Evolutionary conservation across 2,888 invertebrate genomes (phyloP), one percentile per base, ranked within the genome.

Genomic region (Tiphia femorata): DNA sequence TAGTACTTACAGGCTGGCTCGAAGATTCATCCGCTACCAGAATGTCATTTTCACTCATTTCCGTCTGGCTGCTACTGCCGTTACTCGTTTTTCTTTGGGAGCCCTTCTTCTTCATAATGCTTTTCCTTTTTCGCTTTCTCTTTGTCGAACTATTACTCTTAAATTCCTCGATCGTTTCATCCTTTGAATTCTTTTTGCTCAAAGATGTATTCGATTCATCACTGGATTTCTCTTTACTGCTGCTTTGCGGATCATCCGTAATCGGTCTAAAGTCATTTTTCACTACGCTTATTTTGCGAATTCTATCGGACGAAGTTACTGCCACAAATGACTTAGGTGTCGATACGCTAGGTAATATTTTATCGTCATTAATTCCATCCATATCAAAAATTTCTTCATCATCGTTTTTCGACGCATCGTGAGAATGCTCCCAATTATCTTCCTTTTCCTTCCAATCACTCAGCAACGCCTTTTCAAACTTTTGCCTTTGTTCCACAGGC

Each of bases 51-150:
- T 79, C 78, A 54, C 75, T 79, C 53, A 78, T 65, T 67, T 78
- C 78, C 3, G 78, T 78, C 49, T 80, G 81, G 50, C 77, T 82
- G 62, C 75, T 82, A 37, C 77, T 78, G 20, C 76, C 81, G 55
- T 75, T 80, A 53, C 78, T 83, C 0, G 90, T 88, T 77, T 93
- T 93, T 53, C 92, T 88, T 74, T 91, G 90, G 0, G 88, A 86
- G 72, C 91, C 91, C 80, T 93, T 94, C 85, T 92, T 92, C 84
- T 92, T 93, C 83, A 92, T 90, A 67, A 90, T 87, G 27, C 90
- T 89, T 86, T 91, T 93, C 85, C 92, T 91, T 68, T 92, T 90
- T 50, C 93, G 89, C 81, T 92, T 92, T 82, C 93, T 91, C 78
- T 93, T 94, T 55, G 79, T 76, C 14, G 86, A 88, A 38, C 86